Evolutionary conservation across 2,888 invertebrate species (phyloP), one percentile per base, ranked within the genome.

Genomic region (Coremacera marginata): DNA sequence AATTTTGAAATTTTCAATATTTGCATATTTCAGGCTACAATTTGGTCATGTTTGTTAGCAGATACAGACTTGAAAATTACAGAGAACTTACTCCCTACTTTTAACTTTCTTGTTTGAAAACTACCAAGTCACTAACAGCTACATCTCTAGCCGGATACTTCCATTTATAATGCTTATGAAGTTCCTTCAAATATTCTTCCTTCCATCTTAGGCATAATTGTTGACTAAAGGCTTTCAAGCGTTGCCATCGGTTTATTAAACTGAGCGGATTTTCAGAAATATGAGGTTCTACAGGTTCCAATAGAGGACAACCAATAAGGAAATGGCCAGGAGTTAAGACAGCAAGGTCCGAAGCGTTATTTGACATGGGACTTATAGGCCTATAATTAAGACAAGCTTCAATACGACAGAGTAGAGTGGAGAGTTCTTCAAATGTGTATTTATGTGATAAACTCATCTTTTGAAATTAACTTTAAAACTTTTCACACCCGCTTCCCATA

Each of bases 141-240:
- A 31, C 3, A 31, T 31, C 31, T 31, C 31, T 31, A 4, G 5
- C 31, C 3, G 51, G 51, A 51, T 16, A 60, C 22, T 75, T 67
- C 78, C 78, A 78, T 22, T 77, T 79, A n/a, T 62, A 57, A 0
- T 74, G 70, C 27, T 62, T 71, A 16, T 78, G 76, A 5, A 76
- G 52, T 27, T 77, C 76, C 22, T 62, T 67, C 2, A 79, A 60
- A n/a, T 79, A 79, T 25, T 79, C 78, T 1, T 77, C 71, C 27
- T 77, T 77, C 74, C 76, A 77, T 11, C 78, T n/a, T 31, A 22
- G 16, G 11, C 67, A 70, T 11, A 79, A 72, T 0, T 75, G 34
- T 0, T 79, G 77, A 22, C 44, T 25, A 2, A 75, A n/a, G 0
- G 71, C 68, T 27, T 77, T 77, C 2, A 73, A 44, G 9, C 19